These are phyloP conservation scores for Polyommatus icarus DNA, from an alignment of 2,888 invertebrate species.

Conservation along the genomic window DNA sequence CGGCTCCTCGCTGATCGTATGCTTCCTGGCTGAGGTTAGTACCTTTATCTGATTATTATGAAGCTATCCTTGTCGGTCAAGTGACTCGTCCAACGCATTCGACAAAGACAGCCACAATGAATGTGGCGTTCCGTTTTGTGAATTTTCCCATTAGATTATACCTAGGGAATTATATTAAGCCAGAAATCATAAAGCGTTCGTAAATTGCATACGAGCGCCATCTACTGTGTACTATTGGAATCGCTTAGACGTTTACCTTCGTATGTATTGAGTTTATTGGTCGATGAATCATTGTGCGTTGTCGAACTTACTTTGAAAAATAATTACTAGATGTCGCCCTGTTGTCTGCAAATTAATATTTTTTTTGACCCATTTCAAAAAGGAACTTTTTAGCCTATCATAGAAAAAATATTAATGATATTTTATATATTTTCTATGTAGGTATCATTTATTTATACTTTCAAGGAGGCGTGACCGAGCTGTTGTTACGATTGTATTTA, in stretches of 20 bases:
- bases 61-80: background rate
- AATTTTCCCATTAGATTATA: too few species aligned
- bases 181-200: background rate
- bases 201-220: background rate
- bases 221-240: background rate
- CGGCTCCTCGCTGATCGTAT: constrained; percentile 93
- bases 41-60: background rate
- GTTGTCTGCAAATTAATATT: background rate
- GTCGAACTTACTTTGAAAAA: background rate
- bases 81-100: background rate
- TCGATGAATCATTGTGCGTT: background rate
- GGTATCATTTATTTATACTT: too few species aligned
- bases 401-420: too few species aligned
- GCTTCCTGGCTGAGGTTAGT: constrained; percentile 96
- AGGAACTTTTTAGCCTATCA: background rate
- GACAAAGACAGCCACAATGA: background rate
- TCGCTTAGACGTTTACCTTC: background rate
- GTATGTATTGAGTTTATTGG: background rate
- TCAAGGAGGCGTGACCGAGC: too few species aligned
- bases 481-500: too few species aligned
- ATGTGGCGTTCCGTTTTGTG: too few species aligned
- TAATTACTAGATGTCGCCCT: background rate
- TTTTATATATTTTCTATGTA: too few species aligned
- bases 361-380: background rate
- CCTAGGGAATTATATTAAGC: background rate